Conservation (phyloP, 2,888 invertebrate species). For the Netelia inedita region DNA sequence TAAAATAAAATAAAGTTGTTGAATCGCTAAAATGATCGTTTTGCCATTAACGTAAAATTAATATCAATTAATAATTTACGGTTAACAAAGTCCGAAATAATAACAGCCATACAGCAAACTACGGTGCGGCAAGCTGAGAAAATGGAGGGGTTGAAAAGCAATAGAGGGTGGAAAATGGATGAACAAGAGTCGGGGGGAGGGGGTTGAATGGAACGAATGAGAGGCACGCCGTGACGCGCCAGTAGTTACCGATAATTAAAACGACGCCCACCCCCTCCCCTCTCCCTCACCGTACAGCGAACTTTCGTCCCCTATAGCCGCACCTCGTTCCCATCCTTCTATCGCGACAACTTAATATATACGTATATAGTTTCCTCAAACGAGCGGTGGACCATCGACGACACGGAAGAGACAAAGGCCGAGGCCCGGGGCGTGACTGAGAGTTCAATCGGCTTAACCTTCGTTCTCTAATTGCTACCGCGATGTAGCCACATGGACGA, state of each 20-base stretch:
- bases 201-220: slow-evolving; percentile 8
- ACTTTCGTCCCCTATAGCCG: slow-evolving; percentile 1
- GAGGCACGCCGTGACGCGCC: slow-evolving; percentile 52
- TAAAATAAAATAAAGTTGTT: too few species aligned
- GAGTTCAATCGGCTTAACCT: slow-evolving; percentile 66
- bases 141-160: slow-evolving; percentile 1
- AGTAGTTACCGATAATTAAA: slow-evolving; percentile 67
- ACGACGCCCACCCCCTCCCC: slow-evolving; percentile 27
- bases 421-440: slow-evolving; percentile 44
- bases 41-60: too few species aligned
- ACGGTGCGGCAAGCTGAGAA: slow-evolving; percentile 25
- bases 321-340: not conserved
- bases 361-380: slow-evolving; percentile 7
- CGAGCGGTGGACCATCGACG: slow-evolving; percentile 17
- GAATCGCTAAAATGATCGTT: too few species aligned
- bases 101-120: slow-evolving; percentile 11
- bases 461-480: slow-evolving; percentile 57
- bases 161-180: slow-evolving; percentile 1
- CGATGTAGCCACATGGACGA: slow-evolving; percentile 21
- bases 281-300: not conserved
- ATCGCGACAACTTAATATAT: slow-evolving; percentile 25
- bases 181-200: slow-evolving; percentile 21
- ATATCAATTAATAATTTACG: too few species aligned
- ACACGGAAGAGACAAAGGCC: slow-evolving; percentile 52
- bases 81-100: not conserved